These are phyloP conservation scores for Saccostrea echinata DNA, from an alignment of 1,140 invertebrate species.

Conservation along the genomic window DNA sequence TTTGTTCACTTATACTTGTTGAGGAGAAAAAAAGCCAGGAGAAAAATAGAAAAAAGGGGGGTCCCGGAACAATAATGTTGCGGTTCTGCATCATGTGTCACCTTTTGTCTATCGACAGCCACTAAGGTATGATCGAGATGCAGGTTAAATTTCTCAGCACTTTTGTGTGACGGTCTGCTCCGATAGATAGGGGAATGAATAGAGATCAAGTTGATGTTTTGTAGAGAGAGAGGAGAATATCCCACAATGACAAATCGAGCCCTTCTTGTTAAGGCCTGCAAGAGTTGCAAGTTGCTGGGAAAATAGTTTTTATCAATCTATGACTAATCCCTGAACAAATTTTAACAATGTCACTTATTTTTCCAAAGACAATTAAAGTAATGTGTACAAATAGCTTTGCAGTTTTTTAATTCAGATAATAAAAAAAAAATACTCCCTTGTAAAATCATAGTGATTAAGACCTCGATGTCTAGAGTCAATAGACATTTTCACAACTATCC, in stretches of 20 bases:
- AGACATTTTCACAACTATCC: not conserved
- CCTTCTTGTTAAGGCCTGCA: constrained; percentile 8
- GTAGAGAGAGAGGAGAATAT: constrained; percentile 12
- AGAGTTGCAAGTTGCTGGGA: constrained; percentile 35
- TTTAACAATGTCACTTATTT: not conserved
- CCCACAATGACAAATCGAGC: constrained; percentile 18
- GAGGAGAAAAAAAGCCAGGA: not conserved
- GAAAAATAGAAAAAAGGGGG: not conserved
- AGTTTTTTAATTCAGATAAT: not conserved
- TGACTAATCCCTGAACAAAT: not conserved
- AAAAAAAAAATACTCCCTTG: not conserved
- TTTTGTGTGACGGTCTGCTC: constrained; percentile 10
- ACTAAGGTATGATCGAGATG: constrained; percentile 30
- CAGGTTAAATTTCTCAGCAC: constrained; percentile 26
- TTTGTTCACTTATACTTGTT: constrained; percentile 20
- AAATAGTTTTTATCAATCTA: constrained; percentile 17
- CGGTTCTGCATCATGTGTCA: constrained; percentile 26
- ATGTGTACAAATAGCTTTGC: not conserved
- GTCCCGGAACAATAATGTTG: not conserved
- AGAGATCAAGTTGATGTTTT: not conserved
- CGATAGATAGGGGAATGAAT: constrained; percentile 19
- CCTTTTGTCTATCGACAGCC: constrained; percentile 18
- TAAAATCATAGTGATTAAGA: not conserved
- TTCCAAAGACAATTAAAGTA: not conserved
- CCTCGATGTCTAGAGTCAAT: not conserved